Evolutionary conservation across 2,113 vertebrate species (phyloP), one percentile per base, ranked within the genome.

Genomic region (Ammodramus savannarum): DNA sequence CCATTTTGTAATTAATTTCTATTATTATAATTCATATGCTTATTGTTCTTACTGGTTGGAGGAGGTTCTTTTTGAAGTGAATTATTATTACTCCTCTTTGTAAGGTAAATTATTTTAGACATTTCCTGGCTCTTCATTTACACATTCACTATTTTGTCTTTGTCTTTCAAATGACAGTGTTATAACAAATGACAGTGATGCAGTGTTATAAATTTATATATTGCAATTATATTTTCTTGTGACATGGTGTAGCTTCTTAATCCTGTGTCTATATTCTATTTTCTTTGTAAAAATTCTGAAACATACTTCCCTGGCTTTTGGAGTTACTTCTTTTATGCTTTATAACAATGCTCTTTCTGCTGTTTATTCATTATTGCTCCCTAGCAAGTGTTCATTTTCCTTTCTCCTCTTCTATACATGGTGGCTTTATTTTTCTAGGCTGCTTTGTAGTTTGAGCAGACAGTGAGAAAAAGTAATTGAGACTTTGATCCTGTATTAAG

Each of bases 21-120:
- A 4, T 25, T 15, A 6, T 26, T 87, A 9, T 44, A 25, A 1
- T 77, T 57, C 0, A 1, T 38, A 3, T 44, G 11, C 8, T n/a
- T 77, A 46, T 2, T 41, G 7, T 11, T 67, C 4, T 39, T 63
- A 12, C 0, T 68, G 26, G 19, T 80, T 65, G 49, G 6, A 77
- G 16, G 10, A 20, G 3, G 3, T 51, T 43, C 4, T 57, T 61
- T 88, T 72, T 13, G 7, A 62, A 72, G 36, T 49, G 38, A 76
- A n/a, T 46, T 65, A 43, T 34, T 76, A 38, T 41, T 66, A 34
- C 5, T 13, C 1, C 3, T 92, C 16, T 31, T 69, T 76, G 16
- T 27, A 59, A 63, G 16, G 18, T 55, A 82, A 87, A 44, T 69
- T 52, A 10, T 67, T 11, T 7, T 81, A 41, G 48, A 32, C 6